Conservation (phyloP, 2,113 vertebrate species). For the Mormoops blainvillei region DNA sequence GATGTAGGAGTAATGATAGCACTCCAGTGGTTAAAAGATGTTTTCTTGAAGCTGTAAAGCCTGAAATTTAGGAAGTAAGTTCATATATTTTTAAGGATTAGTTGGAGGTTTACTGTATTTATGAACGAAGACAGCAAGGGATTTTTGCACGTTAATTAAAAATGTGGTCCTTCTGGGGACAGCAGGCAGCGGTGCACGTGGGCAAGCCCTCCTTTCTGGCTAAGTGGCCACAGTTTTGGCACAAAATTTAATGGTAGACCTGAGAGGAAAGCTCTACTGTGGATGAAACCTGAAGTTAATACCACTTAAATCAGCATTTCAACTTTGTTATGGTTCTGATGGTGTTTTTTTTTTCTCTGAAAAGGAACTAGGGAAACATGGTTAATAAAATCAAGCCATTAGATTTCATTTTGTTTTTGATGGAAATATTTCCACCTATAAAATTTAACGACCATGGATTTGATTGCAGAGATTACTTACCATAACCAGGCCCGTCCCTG, state of each 20-base stretch:
- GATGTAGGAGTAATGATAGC: neutral
- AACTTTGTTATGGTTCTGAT: neutral
- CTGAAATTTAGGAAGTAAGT: neutral
- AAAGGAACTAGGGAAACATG: neutral
- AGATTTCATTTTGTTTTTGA: slow-evolving; percentile 53
- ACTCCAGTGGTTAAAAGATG: neutral
- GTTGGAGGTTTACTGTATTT: neutral
- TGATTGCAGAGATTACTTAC: slow-evolving; percentile 26
- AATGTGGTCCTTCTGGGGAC: accelerated
- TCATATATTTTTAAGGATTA: neutral
- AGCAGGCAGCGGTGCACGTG: accelerated
- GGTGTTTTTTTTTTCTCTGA: neutral
- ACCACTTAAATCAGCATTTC: neutral
- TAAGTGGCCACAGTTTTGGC: neutral
- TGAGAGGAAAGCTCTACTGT: neutral
- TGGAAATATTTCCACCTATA: slow-evolving; percentile 54
- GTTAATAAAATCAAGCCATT: slow-evolving; percentile 27
- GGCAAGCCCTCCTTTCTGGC: neutral
- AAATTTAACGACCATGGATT: slow-evolving; percentile 31
- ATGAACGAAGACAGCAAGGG: neutral
- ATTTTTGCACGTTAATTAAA: neutral
- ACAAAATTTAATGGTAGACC: too few relatives aligned
- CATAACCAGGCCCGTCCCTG: neutral
- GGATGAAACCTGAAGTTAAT: neutral
- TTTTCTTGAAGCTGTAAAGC: neutral